Base-by-base conservation (phyloP, 2,797 vertebrate genomes). In the Lutjanus argentimaculatus region DNA sequence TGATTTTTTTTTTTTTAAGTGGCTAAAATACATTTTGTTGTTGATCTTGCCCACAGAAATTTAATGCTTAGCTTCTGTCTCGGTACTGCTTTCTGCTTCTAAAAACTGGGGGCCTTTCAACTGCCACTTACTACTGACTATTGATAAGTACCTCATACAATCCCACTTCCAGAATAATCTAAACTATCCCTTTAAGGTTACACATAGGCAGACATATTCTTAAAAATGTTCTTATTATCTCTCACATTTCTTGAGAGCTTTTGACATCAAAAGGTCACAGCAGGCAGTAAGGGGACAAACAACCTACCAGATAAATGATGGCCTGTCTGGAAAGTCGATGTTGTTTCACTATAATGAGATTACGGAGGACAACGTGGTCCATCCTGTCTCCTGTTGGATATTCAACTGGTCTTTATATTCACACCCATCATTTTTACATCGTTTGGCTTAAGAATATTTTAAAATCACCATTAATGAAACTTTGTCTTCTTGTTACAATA, bases 281-380 rank as follows among this genome's bases (percentile, higher is more conserved):
- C 36, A 46, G 61, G 12, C 48, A 7, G 6, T 16, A 25, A 21
- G 9, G 19, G 42, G 15, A 40, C 14, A 55, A 22, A 53, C 9
- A 25, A 52, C 48, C 13, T 8, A 19, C 15, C 52, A 58, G 68
- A 66, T 63, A 19, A 62, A 49, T 6, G 43, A 74, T 8, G 21
- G 17, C 1, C 21, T 12, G 13, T 52, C 65, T 58, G 51, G 8
- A 51, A 30, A 36, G 43, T 64, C 45, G 9, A 48, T 67, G 45
- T 46, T 17, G 75, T 52, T 45, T 57, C 65, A 30, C 51, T 16
- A 0, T 49, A 62, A 67, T 67, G 13, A 55, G 62, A 76, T 75
- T 21, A 71, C 6, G n/a, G 17, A 19, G 52, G 64, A 55, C 14
- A 9, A 15, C 3, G 4, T 2, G 2, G 9, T 58, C 13, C 7